Conservation (phyloP, 2,888 invertebrate genomes). For the Biston betularia region DNA sequence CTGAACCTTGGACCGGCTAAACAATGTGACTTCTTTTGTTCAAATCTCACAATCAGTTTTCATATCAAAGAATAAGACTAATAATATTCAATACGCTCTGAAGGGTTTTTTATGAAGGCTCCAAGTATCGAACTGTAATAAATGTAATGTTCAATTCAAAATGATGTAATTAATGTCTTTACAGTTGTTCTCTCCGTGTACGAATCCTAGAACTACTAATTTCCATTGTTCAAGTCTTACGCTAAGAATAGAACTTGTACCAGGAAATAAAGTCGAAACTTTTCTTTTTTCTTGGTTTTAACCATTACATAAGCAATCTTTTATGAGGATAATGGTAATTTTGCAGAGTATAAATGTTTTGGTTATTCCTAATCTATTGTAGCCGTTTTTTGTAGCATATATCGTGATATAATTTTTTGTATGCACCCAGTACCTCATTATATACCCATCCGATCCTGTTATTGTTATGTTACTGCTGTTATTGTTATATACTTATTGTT, state of each 20-base stretch:
- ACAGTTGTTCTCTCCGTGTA: not conserved
- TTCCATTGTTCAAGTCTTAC: not conserved
- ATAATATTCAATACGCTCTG: too few relatives aligned
- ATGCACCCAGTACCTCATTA: not conserved
- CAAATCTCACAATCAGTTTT: too few relatives aligned
- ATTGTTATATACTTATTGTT: too few relatives aligned
- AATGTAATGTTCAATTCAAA: too few relatives aligned
- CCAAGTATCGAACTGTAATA: not conserved
- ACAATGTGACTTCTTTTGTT: too few relatives aligned
- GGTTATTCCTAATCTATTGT: constrained; percentile 3
- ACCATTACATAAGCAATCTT: not conserved
- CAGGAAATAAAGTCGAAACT: not conserved
- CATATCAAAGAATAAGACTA: too few relatives aligned
- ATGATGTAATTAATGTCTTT: not conserved
- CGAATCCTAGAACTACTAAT: not conserved
- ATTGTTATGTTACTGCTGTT: too few relatives aligned
- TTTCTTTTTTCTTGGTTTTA: constrained; percentile 4
- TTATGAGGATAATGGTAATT: constrained; percentile 1
- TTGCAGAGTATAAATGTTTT: constrained; percentile 4
- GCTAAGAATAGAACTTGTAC: not conserved
- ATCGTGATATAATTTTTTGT: not conserved
- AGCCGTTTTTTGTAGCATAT: not conserved
- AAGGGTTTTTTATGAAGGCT: not conserved
- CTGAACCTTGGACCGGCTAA: too few relatives aligned
- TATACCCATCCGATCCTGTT: too few relatives aligned